These are phyloP conservation scores for Belgica antarctica DNA, from an alignment of 2,888 invertebrate species.

Conservation along the genomic window DNA sequence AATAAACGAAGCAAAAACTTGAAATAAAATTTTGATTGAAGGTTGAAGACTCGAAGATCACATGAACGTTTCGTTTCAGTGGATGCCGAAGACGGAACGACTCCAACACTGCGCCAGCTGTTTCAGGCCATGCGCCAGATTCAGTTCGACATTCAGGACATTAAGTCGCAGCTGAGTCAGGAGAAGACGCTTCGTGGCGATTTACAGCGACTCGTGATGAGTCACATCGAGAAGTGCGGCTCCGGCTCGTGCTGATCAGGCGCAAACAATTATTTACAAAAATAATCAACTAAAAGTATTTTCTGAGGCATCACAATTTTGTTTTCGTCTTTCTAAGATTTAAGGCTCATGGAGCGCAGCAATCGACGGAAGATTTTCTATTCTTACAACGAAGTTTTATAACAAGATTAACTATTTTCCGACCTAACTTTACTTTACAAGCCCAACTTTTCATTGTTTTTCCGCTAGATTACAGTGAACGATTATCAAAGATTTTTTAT, in stretches of 20 bases:
- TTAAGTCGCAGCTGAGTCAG: conserved; percentile 55
- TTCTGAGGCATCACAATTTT: conserved; percentile 32
- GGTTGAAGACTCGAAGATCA: background rate
- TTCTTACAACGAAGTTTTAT: background rate
- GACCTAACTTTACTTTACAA: background rate
- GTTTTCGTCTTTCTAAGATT: background rate
- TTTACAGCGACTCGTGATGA: conserved; percentile 55
- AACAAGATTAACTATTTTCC: conserved; percentile 14
- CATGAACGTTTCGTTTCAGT: conserved; percentile 49
- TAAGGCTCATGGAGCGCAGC: background rate
- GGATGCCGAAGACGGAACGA: conserved; percentile 55
- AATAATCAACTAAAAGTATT: conserved; percentile 4
- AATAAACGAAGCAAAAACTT: conserved; percentile 9
- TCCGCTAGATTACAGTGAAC: background rate
- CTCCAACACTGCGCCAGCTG: conserved; percentile 54
- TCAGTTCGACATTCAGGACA: conserved; percentile 55
- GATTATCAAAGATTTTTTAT: conserved; percentile 10
- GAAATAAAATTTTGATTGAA: background rate
- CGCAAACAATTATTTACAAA: background rate
- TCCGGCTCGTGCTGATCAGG: background rate
- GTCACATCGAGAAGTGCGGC: conserved; percentile 51
- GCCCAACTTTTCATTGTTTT: conserved; percentile 4
- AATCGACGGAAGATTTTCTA: background rate
- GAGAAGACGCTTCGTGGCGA: conserved; percentile 54
- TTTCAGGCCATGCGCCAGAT: conserved; percentile 55